These are phyloP conservation scores for Lathamus discolor DNA, from an alignment of 2,113 vertebrate species.

Conservation along the genomic window DNA sequence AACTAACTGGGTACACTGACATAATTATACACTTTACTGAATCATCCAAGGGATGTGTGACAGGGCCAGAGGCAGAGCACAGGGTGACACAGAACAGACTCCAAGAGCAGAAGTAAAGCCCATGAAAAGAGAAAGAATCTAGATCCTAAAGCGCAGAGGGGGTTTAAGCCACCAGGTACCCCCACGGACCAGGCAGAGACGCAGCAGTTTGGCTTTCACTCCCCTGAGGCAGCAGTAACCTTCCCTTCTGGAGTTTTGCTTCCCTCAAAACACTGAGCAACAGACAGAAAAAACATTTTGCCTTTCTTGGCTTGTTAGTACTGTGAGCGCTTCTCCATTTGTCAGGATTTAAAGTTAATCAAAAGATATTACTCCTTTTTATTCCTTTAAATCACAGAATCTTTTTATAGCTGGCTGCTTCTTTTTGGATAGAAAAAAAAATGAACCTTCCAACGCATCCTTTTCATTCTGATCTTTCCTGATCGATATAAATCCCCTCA, in stretches of 20 bases:
- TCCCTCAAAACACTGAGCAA: accelerated
- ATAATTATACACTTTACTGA: background rate
- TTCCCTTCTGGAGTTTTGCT: background rate
- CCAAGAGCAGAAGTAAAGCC: background rate
- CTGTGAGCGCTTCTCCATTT: background rate
- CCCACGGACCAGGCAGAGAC: accelerated
- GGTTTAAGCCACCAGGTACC: accelerated
- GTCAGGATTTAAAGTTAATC: background rate
- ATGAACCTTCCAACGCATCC: background rate
- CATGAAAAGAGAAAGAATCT: background rate
- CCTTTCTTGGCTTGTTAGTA: background rate
- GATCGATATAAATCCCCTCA: background rate
- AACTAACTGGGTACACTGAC: background rate
- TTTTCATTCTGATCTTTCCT: background rate
- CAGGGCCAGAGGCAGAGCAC: background rate
- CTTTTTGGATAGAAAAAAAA: background rate
- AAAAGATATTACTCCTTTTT: background rate
- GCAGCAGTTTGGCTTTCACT: background rate
- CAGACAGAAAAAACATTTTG: background rate
- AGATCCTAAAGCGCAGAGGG: background rate
- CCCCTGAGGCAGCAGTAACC: accelerated
- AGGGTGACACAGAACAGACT: background rate
- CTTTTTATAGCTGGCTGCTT: background rate
- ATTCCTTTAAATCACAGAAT: background rate
- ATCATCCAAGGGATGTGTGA: background rate